Evolutionary conservation across 2,888 invertebrate species (phyloP), one percentile per base, ranked within the genome.

Genomic region (Volucella inflata): DNA sequence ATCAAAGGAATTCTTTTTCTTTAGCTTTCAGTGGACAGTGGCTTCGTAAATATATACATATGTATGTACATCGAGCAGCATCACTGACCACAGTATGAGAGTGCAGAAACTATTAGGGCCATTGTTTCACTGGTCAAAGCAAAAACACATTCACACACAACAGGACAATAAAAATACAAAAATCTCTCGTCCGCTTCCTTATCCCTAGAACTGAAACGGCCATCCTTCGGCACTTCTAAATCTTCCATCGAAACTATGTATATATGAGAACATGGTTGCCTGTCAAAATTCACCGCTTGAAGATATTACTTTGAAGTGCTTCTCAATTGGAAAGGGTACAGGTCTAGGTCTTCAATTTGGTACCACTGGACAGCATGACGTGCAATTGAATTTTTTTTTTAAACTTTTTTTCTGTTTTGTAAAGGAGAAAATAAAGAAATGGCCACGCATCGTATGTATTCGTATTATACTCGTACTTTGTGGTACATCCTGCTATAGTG

Each of bases 291-390:
- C 64, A 77, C 77, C 67, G 81, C 85, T 81, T 48, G 16, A 68
- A 81, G 85, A 85, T 72, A 81, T 85, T 77, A 85, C 85, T 81
- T 85, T 85, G 85, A 85, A 85, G 81, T 68, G 77, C 36, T 85
- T 85, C 77, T 59, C 71, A 12, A 77, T 81, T 67, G 71, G 53
- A 11, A 44, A 14, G 16, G 36, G 50, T 8, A 11, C 12, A 62
- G 30, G 30, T 30, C 30, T 30, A 55, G 16, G 55, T 65, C 51
- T 78, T 51, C 62, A 60, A 79, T 44, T 70, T 68, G 67, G 42
- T 42, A 74, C 30, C 70, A 55, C 40, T 46, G 40, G 53, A 64
- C 64, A 70, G 46, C 46, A 68, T 46, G 79, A 83, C 46, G 65
- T 80, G 59, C 67, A 74, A 67, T 79, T 62, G 85, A 46, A 64